Evolutionary conservation across 2,797 vertebrate genomes (phyloP).

Genomic region (Sebastes iracundus): DNA sequence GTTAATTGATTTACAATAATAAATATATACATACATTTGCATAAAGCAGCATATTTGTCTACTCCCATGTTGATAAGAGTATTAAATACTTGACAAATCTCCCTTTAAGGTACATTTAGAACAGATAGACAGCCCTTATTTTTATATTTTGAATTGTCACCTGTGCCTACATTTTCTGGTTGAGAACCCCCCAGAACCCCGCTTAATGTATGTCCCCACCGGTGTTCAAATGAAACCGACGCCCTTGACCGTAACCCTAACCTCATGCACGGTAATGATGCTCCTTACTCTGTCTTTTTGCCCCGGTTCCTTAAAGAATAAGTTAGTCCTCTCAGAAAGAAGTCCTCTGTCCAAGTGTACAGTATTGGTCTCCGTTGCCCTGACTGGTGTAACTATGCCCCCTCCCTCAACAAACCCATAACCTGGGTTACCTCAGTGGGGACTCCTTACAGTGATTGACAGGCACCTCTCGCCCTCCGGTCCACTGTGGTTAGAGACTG

Average conservation of each 20-base stretch:
- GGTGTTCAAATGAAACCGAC: no score
- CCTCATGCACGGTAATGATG: not conserved
- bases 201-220: no score
- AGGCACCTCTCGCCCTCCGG: slow-evolving; percentile 56
- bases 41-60: no score
- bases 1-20: fast-evolving
- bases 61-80: no score
- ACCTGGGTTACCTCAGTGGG: slow-evolving; percentile 44
- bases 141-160: no score
- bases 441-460: slow-evolving; percentile 61
- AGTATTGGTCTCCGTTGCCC: not conserved
- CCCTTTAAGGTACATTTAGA: no score
- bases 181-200: fast-evolving
- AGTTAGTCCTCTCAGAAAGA: not conserved
- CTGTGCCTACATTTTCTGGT: no score
- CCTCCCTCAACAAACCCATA: slow-evolving; percentile 14
- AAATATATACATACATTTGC: no score
- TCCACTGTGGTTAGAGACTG: slow-evolving; percentile 50
- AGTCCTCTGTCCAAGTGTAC: not conserved
- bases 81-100: no score
- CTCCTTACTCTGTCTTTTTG: not conserved
- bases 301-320: not conserved
- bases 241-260: not conserved
- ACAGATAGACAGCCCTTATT: no score
- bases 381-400: slow-evolving; percentile 1